Base-by-base conservation (phyloP, 2,888 invertebrate genomes). In the Phragmatobia fuliginosa region DNA sequence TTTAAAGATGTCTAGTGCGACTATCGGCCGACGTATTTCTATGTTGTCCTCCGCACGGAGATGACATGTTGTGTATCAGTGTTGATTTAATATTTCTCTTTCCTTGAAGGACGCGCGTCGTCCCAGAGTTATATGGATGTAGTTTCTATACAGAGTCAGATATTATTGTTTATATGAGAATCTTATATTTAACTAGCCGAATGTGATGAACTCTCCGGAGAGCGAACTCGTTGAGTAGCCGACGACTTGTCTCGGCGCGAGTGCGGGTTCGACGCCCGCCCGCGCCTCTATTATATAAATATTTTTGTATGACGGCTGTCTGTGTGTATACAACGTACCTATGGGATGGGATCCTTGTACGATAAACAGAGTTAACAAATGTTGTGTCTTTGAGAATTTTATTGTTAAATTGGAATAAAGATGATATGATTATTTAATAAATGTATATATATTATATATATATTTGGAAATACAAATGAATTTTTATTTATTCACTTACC, bases 301-400 rank as follows among this genome's bases (percentile, higher is more conserved):
- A 88, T 90, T 89, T 88, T 90, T 90, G 87, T 90, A 88, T 83
- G 87, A 77, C 77, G 82, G 82, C 82, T 83, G 81, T 82, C 81
- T 80, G 81, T 71, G 75, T 81, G 82, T 86, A 83, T 82, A 82
- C 81, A 83, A 82, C 85, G 85, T 85, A 84, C 87, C 82, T 79
- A 77, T 71, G 80, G 92, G 92, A 90, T 91, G 82, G 89, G 90
- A 92, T 93, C 92, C 93, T 88, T 82, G 91, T 89, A 89, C 91
- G 91, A 86, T 90, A 89, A 90, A 91, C 89, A 91, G 88, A 91
- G 89, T 91, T 93, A 92, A 89, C 93, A 90, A 90, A 94, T 95
- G 95, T 95, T 95, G 94, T 94, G 92, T 94, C 94, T 95, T 95
- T 94, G 92, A 95, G 88, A 95, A 93, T 93, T 95, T 94, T 95